Conservation (phyloP, 37 sponge, comb jelly and placozoan species). For the Theonella swinhoei region DNA sequence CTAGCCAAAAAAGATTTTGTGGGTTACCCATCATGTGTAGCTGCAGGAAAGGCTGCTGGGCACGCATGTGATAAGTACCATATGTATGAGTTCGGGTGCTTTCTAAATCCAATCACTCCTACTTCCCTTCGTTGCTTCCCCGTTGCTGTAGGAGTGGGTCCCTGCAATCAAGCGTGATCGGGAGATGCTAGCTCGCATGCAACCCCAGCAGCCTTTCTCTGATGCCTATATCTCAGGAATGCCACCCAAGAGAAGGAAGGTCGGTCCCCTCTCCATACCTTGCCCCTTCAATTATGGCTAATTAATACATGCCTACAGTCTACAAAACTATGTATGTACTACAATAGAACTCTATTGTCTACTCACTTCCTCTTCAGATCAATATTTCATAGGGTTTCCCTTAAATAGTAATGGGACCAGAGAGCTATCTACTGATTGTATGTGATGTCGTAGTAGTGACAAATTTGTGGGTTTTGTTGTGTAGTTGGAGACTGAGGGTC, state of each 20-base stretch:
- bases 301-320: neutral
- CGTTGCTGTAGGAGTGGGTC: conserved; percentile 47
- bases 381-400: too few relatives aligned
- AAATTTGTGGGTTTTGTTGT: too few relatives aligned
- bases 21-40: neutral
- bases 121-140: neutral
- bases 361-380: neutral
- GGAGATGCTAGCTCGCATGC: conserved; percentile 7
- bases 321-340: neutral
- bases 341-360: neutral
- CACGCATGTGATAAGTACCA: neutral
- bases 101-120: neutral
- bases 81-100: neutral
- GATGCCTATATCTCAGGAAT: conserved; percentile 63
- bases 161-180: conserved; percentile 38
- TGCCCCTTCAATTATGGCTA: neutral
- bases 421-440: neutral
- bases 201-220: conserved; percentile 43
- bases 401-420: too few relatives aligned
- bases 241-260: conserved; percentile 75
- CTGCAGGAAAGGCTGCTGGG: neutral
- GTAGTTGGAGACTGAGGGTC: conserved; percentile 31
- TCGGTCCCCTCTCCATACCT: neutral
- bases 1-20: neutral
- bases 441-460: too few relatives aligned